These are phyloP conservation scores for Alcedo atthis DNA, from an alignment of 2,797 vertebrate genomes.

Conservation along the genomic window DNA sequence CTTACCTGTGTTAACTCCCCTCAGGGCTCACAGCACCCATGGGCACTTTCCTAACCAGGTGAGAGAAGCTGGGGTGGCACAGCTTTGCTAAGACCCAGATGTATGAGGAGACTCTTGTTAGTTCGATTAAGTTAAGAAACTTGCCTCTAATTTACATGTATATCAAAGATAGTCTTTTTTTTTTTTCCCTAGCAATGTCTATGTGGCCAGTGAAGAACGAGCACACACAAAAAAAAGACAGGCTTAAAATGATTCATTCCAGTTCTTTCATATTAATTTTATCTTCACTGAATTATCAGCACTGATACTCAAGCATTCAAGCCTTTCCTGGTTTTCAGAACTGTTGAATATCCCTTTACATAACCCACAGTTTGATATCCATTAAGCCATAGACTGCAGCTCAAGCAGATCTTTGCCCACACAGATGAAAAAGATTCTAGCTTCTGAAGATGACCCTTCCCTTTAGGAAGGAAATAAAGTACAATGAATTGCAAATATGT, in stretches of 20 bases:
- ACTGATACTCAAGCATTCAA: neutral
- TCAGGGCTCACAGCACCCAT: rapidly evolving
- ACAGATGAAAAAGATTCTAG: neutral
- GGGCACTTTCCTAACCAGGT: neutral
- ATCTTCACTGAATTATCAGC: neutral
- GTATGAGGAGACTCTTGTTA: neutral
- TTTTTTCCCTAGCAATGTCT: neutral
- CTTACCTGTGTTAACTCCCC: neutral
- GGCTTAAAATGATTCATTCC: slow-evolving; percentile 6
- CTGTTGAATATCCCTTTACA: neutral
- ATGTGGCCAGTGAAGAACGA: neutral
- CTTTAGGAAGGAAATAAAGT: neutral
- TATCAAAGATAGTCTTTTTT: neutral
- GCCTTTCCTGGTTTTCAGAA: neutral
- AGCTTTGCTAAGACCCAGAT: neutral
- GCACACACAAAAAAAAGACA: neutral
- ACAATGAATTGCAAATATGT: neutral
- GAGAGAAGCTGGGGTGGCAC: neutral
- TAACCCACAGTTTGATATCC: neutral
- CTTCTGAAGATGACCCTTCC: neutral
- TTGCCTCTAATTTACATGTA: neutral
- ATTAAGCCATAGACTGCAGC: neutral
- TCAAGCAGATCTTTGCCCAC: neutral
- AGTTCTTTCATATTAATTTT: slow-evolving; percentile 3
- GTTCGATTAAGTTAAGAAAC: neutral